Evolutionary conservation across 2,113 vertebrate genomes (phyloP), one percentile per base, ranked within the genome.

Genomic region (Leucoraja erinaceus): DNA sequence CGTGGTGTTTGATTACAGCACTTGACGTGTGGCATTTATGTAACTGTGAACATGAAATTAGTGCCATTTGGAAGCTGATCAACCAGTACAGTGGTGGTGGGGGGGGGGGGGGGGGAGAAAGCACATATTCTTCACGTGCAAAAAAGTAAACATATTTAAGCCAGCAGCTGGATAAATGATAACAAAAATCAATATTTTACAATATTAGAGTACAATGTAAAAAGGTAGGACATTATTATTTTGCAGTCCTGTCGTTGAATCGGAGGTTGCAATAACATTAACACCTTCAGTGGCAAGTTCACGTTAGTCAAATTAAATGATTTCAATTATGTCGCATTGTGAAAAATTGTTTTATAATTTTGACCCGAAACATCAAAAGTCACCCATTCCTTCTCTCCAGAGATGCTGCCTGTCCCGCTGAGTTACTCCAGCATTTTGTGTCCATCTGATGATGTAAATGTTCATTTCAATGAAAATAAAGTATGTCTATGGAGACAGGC

Each of bases 211-310:
- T 33, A 28, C 66, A 63, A n/a, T 25, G 25, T 38, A 54, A 47
- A 66, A 47, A 91, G 54, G 38, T 54, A 25, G 20, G 54, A 91
- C 25, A 68, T 72, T 91, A 25, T 91, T 91, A 91, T 91, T 91
- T 47, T 12, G 18, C 33, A 70, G 31, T 61, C 68, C 22, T 18
- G 8, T 72, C 47, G 22, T 22, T 25, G 38, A 72, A 20, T 38
- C 11, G 88, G 20, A 70, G 88, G 61, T 70, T 72, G 38, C 38
- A 47, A 47, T 47, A 47, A 47, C 3, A 3, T 3, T 0, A 47
- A 84, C 3, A 61, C 25, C 11, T n/a, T 61, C n/a, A n/a, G 54
- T 4, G 59, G 12, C 8, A 9, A n/a, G 56, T 1, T 61, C 12
- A 56, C 61, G 22, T 28, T 81, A 16, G 14, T 86, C 25, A n/a